A percentile compares a stretch with the other conserved stretches of the same genome.
Conservation (phyloP, 1,140 invertebrate species). For the Nixonia krombeini region DNA sequence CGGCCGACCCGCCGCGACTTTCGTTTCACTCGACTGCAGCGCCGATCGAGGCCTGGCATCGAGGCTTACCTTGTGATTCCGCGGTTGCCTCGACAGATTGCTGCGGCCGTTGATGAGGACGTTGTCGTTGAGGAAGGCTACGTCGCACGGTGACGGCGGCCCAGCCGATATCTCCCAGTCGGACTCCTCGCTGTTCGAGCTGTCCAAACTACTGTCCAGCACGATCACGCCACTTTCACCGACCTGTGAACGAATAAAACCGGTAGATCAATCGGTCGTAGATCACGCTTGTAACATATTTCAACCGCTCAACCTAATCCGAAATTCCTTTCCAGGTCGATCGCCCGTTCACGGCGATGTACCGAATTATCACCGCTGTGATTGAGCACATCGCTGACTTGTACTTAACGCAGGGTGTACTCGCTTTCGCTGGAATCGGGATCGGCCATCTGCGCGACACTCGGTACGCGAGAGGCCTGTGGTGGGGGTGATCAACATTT, state of each 20-base stretch:
- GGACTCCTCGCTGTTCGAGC: slow-evolving; percentile 78
- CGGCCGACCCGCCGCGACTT: slow-evolving; percentile 10
- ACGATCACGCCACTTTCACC: slow-evolving; percentile 80
- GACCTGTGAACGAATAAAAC: slow-evolving; percentile 76
- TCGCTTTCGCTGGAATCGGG: neutral
- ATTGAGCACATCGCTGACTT: neutral
- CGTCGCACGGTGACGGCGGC: slow-evolving; percentile 85
- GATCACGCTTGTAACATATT: neutral
- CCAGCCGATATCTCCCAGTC: slow-evolving; percentile 75
- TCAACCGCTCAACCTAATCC: too few species aligned
- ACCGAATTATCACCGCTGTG: neutral
- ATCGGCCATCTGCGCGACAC: neutral
- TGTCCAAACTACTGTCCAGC: slow-evolving; percentile 73
- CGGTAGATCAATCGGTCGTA: slow-evolving; percentile 19
- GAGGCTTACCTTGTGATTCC: slow-evolving; percentile 77
- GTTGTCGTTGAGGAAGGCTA: slow-evolving; percentile 89
- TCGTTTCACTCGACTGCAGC: slow-evolving; percentile 21
- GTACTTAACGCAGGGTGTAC: too few species aligned
- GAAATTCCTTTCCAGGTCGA: too few species aligned
- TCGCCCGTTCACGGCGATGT: too few species aligned
- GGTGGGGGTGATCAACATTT: too few species aligned
- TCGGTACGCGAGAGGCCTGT: neutral
- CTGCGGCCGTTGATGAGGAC: slow-evolving; percentile 89
- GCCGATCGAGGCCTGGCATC: too few species aligned
- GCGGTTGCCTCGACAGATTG: slow-evolving; percentile 78